These are phyloP conservation scores for Sebastes oblongus DNA, from an alignment of 2,797 vertebrate genomes.

Conservation along the genomic window DNA sequence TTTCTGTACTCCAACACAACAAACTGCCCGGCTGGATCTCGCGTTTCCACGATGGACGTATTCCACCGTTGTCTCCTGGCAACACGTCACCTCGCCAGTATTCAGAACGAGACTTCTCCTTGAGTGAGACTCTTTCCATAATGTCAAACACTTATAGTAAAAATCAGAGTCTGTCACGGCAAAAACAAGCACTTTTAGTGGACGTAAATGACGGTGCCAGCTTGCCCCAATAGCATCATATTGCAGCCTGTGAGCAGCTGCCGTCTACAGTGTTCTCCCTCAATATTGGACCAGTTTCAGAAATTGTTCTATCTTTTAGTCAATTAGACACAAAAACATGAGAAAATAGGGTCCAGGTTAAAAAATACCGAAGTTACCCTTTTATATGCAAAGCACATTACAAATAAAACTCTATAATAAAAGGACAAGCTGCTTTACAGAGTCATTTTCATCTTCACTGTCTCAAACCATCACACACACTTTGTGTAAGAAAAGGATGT, in stretches of 20 bases:
- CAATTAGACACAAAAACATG: too few species aligned
- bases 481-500: slow-evolving; percentile 42
- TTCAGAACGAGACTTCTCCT: neutral
- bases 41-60: neutral
- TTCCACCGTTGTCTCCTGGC: neutral
- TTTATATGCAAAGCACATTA: neutral
- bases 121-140: neutral
- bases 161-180: neutral
- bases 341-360: too few species aligned
- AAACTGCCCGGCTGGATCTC: neutral
- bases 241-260: neutral
- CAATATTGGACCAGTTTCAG: too few species aligned
- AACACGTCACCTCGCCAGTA: neutral
- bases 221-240: neutral
- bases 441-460: slow-evolving; percentile 10
- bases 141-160: neutral
- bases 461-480: slow-evolving; percentile 10
- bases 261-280: too few species aligned
- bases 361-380: too few species aligned
- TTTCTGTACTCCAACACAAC: neutral
- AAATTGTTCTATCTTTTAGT: too few species aligned
- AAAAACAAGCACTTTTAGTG: neutral
- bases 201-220: neutral
- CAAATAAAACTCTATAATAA: neutral
- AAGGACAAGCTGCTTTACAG: neutral